Evolutionary conservation across 2,113 vertebrate species (phyloP).

Genomic region (Mola mola): DNA sequence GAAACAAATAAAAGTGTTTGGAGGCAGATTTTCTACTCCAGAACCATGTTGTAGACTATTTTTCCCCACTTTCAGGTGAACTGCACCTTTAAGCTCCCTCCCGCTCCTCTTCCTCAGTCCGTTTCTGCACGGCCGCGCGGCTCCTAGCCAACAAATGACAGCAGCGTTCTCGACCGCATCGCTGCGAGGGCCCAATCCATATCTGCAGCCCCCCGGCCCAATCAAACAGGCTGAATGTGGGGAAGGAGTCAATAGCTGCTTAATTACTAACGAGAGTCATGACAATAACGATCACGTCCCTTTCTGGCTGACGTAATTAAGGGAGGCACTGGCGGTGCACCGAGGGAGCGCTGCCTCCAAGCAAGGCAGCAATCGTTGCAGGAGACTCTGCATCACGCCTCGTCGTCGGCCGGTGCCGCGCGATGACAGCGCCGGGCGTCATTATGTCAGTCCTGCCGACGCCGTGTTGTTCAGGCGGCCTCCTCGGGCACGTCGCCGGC

Average conservation of each 20-base stretch:
- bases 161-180: conserved; percentile 9
- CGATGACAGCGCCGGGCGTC: conserved; percentile 51
- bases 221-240: conserved; percentile 58
- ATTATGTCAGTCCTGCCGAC: conserved; percentile 51
- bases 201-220: conserved; percentile 59
- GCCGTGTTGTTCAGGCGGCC: conserved; percentile 26
- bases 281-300: conserved; percentile 69
- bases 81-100: not conserved
- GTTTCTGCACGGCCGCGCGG: not conserved
- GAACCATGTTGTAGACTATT: too few relatives aligned
- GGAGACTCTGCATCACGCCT: too few relatives aligned
- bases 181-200: conserved; percentile 54
- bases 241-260: conserved; percentile 68
- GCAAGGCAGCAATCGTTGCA: conserved; percentile 69
- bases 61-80: too few relatives aligned
- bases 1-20: too few relatives aligned
- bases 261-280: conserved; percentile 73
- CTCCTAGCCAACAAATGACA: conserved; percentile 14
- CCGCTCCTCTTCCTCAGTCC: conserved; percentile 18
- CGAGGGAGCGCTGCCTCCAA: conserved; percentile 66
- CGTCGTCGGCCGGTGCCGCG: conserved; percentile 38
- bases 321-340: conserved; percentile 35
- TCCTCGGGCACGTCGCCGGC: conserved; percentile 31
- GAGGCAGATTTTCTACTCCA: too few relatives aligned
- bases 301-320: conserved; percentile 65